phyloP scores from a whole-genome alignment of 2,113 vertebrate genomes.

The Nematolebias whitei region DNA sequence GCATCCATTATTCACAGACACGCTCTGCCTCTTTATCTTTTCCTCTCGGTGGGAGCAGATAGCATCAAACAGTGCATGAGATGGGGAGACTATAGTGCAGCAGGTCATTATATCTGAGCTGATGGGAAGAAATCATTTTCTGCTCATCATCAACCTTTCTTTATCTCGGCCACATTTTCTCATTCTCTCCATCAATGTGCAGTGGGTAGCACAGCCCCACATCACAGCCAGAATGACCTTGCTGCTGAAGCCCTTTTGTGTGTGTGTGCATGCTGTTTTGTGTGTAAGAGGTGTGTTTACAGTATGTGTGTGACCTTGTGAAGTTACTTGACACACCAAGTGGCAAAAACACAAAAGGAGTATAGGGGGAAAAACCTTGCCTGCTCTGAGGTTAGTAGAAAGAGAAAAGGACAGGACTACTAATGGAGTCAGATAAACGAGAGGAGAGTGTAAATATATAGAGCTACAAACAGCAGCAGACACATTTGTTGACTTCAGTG shows the following conservation, averaged over 20 bases:
- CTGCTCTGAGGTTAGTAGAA: background rate
- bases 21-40: constrained; percentile 5
- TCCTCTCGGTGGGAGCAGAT: constrained; percentile 28
- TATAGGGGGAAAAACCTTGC: background rate
- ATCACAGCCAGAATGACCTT: constrained; percentile 64
- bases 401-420: constrained; percentile 1
- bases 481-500: background rate
- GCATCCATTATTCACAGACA: constrained; percentile 43
- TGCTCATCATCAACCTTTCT: constrained; percentile 25
- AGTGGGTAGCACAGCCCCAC: constrained; percentile 28
- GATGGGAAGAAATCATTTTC: constrained; percentile 30
- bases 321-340: constrained; percentile 45
- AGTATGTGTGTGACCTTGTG: constrained; percentile 45
- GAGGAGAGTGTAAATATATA: background rate
- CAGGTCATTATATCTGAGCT: constrained; percentile 18
- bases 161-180: constrained; percentile 23
- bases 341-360: background rate
- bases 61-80: constrained; percentile 33
- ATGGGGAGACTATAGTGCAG: constrained; percentile 17
- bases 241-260: constrained; percentile 27
- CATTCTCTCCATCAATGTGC: constrained; percentile 1
- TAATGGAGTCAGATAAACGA: constrained; percentile 22
- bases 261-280: constrained; percentile 13
- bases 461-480: background rate
- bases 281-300: constrained; percentile 17